A percentile compares a stretch with the other conserved stretches of the same genome.
Evolutionary conservation across 2,113 vertebrate genomes (phyloP).

Genomic region (Todiramphus saurophagus): DNA sequence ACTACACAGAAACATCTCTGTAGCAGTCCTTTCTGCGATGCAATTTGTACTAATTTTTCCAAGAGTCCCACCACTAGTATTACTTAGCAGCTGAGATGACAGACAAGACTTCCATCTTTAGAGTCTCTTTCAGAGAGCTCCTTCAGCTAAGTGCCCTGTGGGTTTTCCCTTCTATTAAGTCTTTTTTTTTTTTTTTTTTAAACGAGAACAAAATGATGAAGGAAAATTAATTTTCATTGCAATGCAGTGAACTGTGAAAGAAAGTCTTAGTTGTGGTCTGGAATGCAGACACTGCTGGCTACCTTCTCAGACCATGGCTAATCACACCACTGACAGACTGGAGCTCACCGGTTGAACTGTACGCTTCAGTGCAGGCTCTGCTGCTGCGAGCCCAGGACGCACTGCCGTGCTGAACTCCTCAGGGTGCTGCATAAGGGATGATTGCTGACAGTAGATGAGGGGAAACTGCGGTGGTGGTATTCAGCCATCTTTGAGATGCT

Average conservation of each 20-base stretch:
- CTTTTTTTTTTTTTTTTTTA: not conserved
- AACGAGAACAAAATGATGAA: not conserved
- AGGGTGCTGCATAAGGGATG: not conserved
- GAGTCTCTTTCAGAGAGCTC: conserved; percentile 25
- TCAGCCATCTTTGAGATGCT: not conserved
- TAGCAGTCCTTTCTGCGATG: not conserved
- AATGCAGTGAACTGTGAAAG: conserved; percentile 55
- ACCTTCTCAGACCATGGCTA: conserved; percentile 61
- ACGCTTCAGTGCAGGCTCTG: not conserved
- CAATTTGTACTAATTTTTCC: conserved; percentile 35
- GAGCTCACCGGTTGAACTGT: not conserved
- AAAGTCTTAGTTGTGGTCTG: conserved; percentile 61
- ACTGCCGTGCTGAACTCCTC: not conserved
- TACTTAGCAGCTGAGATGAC: conserved; percentile 53
- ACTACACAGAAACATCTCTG: conserved; percentile 13
- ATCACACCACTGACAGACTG: conserved; percentile 63
- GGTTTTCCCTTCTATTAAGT: conserved; percentile 16
- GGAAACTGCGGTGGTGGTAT: not conserved
- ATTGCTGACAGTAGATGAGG: not conserved
- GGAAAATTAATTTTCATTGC: conserved; percentile 67
- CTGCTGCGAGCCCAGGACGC: not conserved
- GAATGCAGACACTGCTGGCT: conserved; percentile 57
- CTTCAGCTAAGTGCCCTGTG: conserved; percentile 35
- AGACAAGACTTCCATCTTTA: conserved; percentile 53
- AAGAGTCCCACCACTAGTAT: not conserved